Percentiles rank a stretch among this genome's conserved stretches.
Evolutionary conservation across 2,113 vertebrate species (phyloP).

Genomic region (Origma solitaria): DNA sequence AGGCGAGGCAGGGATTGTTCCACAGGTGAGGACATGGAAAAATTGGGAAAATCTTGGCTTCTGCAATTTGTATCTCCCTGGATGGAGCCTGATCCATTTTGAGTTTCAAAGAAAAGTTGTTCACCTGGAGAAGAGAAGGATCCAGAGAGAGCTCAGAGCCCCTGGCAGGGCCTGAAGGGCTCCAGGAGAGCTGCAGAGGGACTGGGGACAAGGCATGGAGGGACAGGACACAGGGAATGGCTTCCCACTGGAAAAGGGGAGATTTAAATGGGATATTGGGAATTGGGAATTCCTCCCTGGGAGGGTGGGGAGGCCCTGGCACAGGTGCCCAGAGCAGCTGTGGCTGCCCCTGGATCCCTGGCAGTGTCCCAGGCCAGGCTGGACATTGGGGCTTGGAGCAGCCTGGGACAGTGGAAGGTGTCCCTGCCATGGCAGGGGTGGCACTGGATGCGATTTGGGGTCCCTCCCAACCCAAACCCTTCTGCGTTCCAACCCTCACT

Average conservation of each 20-base stretch:
- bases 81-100: background rate
- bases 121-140: background rate
- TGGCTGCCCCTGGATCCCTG: background rate
- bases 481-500: background rate
- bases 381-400: background rate
- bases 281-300: background rate
- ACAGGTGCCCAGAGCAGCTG: too few species aligned
- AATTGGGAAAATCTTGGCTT: background rate
- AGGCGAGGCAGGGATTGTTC: background rate
- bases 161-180: background rate
- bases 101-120: background rate
- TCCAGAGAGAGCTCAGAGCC: background rate
- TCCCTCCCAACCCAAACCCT: background rate
- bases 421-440: background rate
- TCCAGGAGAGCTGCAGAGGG: background rate
- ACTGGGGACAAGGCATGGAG: background rate
- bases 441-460: background rate
- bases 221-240: background rate
- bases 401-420: background rate
- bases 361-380: background rate
- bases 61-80: background rate
- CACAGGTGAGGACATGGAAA: rapidly evolving
- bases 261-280: too few species aligned
- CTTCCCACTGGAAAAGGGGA: too few species aligned
- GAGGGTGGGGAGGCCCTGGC: too few species aligned